phyloP scores from a whole-genome alignment of 2,797 vertebrate genomes.

The Moxostoma hubbsi region DNA sequence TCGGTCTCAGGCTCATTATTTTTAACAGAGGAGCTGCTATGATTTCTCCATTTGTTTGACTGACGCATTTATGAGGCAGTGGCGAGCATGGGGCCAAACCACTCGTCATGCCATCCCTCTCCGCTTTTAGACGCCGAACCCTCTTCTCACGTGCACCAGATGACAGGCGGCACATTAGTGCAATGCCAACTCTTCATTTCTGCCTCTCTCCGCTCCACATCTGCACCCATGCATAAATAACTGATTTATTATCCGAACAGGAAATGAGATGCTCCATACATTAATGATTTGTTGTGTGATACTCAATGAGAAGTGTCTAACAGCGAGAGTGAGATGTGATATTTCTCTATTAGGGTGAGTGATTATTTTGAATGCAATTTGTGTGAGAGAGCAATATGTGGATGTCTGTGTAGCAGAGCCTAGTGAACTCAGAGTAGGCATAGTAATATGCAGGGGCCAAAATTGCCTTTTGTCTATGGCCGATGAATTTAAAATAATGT shows the following conservation, averaged over 20 bases:
- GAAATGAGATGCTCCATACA: constrained; percentile 43
- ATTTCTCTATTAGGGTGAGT: constrained; percentile 17
- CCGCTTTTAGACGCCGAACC: constrained; percentile 5
- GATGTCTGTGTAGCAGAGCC: neutral
- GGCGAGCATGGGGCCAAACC: constrained; percentile 32
- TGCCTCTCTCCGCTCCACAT: constrained; percentile 32
- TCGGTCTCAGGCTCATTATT: constrained; percentile 40
- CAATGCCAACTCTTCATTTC: constrained; percentile 41
- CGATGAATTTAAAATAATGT: no score
- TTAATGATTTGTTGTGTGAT: constrained; percentile 29
- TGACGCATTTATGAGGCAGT: constrained; percentile 49
- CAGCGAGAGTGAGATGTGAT: neutral
- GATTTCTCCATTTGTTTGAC: constrained; percentile 41
- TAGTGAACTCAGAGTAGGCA: neutral
- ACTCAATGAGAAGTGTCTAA: constrained; percentile 14
- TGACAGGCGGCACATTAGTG: constrained; percentile 19
- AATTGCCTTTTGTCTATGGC: no score
- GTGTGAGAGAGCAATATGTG: neutral
- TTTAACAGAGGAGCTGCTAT: constrained; percentile 47
- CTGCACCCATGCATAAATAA: constrained; percentile 43
- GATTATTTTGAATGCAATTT: constrained; percentile 1
- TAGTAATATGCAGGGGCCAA: neutral
- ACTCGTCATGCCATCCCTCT: constrained; percentile 32
- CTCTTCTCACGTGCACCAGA: constrained; percentile 15
- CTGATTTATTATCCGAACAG: constrained; percentile 35